Base-by-base conservation (phyloP, 1,140 invertebrate species). In the Xylocopa sonorina region DNA sequence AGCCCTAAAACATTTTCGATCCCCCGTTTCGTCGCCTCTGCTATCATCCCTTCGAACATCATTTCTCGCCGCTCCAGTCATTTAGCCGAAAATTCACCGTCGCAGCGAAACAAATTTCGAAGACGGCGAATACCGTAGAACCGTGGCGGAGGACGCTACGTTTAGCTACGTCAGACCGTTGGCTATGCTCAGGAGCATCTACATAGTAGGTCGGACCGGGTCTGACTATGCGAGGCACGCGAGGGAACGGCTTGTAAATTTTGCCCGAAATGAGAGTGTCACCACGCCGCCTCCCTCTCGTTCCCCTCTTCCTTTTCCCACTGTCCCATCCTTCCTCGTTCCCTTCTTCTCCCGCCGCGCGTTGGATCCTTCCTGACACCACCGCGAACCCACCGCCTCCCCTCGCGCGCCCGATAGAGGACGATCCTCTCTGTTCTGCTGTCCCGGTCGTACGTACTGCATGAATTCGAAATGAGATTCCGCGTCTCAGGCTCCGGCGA, bases 161-260 rank as follows among this genome's bases (percentile, higher is more conserved):
- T 90, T 92, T 89, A 91, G 91, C 89, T 91, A 90, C 89, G 89
- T 90, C 87, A 89, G 90, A 89, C 89, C 89, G 85, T 84, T 86
- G 85, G 86, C 88, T 87, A 88, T 80, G 81, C 85, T 87, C 84
- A 79, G 87, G n/a, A 88, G 87, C 60, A 91, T 87, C 88, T 86
- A 83, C 86, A 85, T 55, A 80, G 77, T 68, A 68, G 84, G 87
- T 87, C 78, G 87, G 86, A 90, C 90, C 90, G 91, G 90, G 90
- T 92, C 91, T 92, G 91, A 90, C 92, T 92, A 93, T 93, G 91
- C 92, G 86, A 92, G 88, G 92, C 92, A 93, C 90, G 92, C 91
- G 89, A 92, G 86, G 88, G 86, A 85, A 87, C 84, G 82, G 90
- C 91, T 90, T 92, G 92, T 92, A 93, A 92, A 93, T 93, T 93